Percentiles rank a stretch among this genome's conserved stretches.
Conservation (phyloP, 2,113 vertebrate genomes). For the Rhodinocichla rosea region DNA sequence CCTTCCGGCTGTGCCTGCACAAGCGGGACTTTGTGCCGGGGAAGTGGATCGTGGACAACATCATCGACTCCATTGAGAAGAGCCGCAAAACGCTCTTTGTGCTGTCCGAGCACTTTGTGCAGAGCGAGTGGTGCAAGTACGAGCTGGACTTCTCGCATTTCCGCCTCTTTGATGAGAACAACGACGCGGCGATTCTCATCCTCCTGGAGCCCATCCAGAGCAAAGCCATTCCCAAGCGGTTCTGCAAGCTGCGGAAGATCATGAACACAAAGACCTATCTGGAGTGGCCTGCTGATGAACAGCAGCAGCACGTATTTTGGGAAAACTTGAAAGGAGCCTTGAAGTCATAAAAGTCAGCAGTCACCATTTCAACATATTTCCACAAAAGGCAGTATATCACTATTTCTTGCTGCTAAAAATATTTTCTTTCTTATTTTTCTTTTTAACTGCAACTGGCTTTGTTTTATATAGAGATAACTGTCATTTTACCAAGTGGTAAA, state of each 20-base stretch:
- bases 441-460: not conserved
- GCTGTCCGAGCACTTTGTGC: constrained; percentile 87
- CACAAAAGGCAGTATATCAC: fast-evolving
- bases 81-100: constrained; percentile 85
- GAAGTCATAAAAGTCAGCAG: constrained; percentile 29
- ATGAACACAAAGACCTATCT: constrained; percentile 92
- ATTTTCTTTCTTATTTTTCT: not conserved
- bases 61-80: constrained; percentile 86
- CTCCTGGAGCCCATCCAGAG: constrained; percentile 85
- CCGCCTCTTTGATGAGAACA: constrained; percentile 83
- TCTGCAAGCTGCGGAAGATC: constrained; percentile 85
- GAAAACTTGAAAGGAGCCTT: constrained; percentile 76
- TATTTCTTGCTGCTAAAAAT: not conserved
- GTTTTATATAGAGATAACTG: not conserved
- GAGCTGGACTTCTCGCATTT: constrained; percentile 94
- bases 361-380: not conserved
- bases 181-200: constrained; percentile 78
- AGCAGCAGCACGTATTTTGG: constrained; percentile 77
- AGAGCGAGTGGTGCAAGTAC: constrained; percentile 93
- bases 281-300: constrained; percentile 82
- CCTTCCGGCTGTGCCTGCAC: constrained; percentile 84
- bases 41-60: constrained; percentile 88
- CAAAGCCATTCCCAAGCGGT: constrained; percentile 83
- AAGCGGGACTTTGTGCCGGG: constrained; percentile 88
- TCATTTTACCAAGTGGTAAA: not conserved